Conservation (phyloP, 2,113 vertebrate genomes). For the Nerophis ophidion region DNA sequence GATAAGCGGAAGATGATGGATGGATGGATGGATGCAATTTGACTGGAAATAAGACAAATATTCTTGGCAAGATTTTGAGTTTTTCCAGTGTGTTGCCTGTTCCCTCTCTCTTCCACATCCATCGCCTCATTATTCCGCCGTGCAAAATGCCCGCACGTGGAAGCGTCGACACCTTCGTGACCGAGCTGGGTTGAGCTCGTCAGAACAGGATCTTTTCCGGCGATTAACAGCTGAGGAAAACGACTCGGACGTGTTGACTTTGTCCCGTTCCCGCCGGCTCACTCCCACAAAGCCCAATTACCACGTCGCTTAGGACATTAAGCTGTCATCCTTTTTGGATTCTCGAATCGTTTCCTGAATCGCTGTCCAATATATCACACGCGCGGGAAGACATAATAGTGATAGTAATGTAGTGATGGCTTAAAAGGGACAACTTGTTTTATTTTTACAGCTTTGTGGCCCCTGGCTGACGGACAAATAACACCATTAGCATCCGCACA, state of each 20-base stretch:
- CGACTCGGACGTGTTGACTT: slow-evolving; percentile 52
- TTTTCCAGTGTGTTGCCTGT: too few relatives aligned
- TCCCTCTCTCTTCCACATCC: too few relatives aligned
- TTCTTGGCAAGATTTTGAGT: too few relatives aligned
- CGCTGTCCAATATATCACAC: slow-evolving; percentile 3
- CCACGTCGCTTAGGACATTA: slow-evolving; percentile 47
- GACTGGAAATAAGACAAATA: too few relatives aligned
- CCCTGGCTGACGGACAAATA: slow-evolving; percentile 25
- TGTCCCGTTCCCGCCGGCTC: slow-evolving; percentile 34
- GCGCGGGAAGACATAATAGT: too few relatives aligned
- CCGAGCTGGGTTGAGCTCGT: background rate
- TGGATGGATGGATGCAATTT: too few relatives aligned
- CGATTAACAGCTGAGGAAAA: slow-evolving; percentile 38
- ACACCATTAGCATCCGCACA: slow-evolving; percentile 14
- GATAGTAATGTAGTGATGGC: background rate
- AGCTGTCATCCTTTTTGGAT: slow-evolving; percentile 44
- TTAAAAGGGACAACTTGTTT: slow-evolving; percentile 1
- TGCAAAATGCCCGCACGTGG: slow-evolving; percentile 22
- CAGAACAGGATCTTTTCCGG: too few relatives aligned
- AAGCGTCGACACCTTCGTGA: slow-evolving; percentile 36
- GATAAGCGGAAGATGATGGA: too few relatives aligned
- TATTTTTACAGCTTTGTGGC: slow-evolving; percentile 17
- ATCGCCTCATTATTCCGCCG: slow-evolving; percentile 27
- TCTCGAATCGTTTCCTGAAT: slow-evolving; percentile 15
- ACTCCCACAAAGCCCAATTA: slow-evolving; percentile 53